Base-by-base conservation (phyloP, 2,888 invertebrate species). In the Rhynchonema sp. region DNA sequence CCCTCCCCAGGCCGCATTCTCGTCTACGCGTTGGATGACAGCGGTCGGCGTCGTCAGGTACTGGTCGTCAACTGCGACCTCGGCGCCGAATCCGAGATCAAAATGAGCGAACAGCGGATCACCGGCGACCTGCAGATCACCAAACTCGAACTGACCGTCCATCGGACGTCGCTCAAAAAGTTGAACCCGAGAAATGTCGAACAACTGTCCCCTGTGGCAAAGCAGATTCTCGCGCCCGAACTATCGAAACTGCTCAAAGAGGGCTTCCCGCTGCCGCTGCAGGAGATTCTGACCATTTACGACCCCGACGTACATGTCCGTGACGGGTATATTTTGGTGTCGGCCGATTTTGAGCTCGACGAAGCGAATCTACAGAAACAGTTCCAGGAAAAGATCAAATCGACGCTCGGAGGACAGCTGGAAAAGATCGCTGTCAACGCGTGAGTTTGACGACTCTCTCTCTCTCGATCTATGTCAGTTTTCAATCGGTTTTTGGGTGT, bases 31-130 rank as follows among this genome's bases (percentile, higher is more conserved):
- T 49, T 66, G 64, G 13, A 62, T 63, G 28, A 60, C 65, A 17
- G 63, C 64, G 30, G 63, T 63, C 38, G 59, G 63, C 22, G 46
- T 6, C 58, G 58, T 13, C 69, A 69, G 60, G 64, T 70, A 30
- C 65, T 70, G 27, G 70, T 70, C 22, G 66, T 69, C 13, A 68
- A 68, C 9, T 67, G 68, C 20, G 69, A 69, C 46, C 69, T 68
- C 9, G 64, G 68, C 46, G 68, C 69, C 2, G 70, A 70, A 59
- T 64, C 70, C 46, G 57, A 60, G 17, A 62, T 71, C 28, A 58
- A 62, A 1, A 67, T 68, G 1, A 66, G 64, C 2, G 63, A 64
- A 30, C 65, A 63, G 20, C 64, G 61, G 20, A 59, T 70, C 55
- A 64, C 62, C 30, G 70, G 69, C 9, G 67, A 66, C 54, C 56